Base-by-base conservation (phyloP, 2,113 vertebrate species). In the Raja brachyura region DNA sequence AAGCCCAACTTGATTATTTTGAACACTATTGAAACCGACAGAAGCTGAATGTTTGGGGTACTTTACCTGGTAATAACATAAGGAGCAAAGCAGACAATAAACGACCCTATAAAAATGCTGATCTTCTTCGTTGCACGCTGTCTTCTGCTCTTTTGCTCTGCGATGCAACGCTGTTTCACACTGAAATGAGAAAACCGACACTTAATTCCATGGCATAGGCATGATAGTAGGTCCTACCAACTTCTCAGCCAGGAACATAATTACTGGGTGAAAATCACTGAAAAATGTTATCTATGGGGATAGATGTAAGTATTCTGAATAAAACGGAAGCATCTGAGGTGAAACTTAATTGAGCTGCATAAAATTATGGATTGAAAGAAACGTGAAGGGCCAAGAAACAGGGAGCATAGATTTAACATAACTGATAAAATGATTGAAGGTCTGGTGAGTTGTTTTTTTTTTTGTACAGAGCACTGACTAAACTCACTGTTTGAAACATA, bases 61-160 rank as follows among this genome's bases (percentile, higher is more conserved):
- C 0, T 0, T 93, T 93, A 97, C 96, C 96, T 96, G 93, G 97
- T 97, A 93, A 97, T 96, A 77, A 96, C 96, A 68, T 97, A 97
- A 31, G 96, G 97, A 93, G 97, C 96, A 94, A 97, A 97, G 95
- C 96, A 97, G 94, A 97, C 73, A 93, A 97, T 93, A 93, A 97
- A 97, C 0, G 97, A 96, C 20, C 97, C 97, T 63, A 96, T 97
- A 95, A 97, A 97, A 96, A 97, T 94, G 95, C 96, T 95, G 77
- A 97, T 97, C 94, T 97, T 97, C 94, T 97, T 97, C 10, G 96
- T 96, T 39, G 96, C 97, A 0, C 96, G 94, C 94, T 94, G 96
- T 92, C 94, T 93, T 92, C 96, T 95, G 94, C 95, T 95, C 94
- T 95, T 97, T 95, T 97, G 97, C 93, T 97, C 96, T 0, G 94